Evolutionary conservation across 2,888 invertebrate species (phyloP), one percentile per base, ranked within the genome.

Genomic region (Choreutis nemorana): DNA sequence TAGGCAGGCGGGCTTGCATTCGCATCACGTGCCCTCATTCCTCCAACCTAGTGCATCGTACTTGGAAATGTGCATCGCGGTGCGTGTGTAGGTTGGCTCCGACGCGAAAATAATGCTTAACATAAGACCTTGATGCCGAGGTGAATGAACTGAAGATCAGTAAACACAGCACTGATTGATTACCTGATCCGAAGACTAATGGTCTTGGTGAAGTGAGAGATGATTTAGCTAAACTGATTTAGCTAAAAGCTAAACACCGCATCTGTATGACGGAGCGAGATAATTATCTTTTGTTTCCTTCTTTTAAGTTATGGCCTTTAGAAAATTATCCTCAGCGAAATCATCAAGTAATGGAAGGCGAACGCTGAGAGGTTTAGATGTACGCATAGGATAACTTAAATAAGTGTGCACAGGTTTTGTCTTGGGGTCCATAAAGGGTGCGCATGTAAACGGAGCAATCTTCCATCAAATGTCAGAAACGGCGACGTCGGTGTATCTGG

Each of bases 21-120:
- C 77, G 48, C 44, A 61, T 65, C 77, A 73, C 73, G 77, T 59
- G 64, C 55, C 55, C 64, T 53, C 66, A 63, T 71, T 72, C 66
- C 63, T 56, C 53, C 64, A 58, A 62, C 52, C 61, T 67, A 70
- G 71, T 65, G 71, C 71, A 72, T 63, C 58, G 64, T 60, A 60
- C 68, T 64, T 65, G 62, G 63, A 57, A 59, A 59, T 68, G 65
- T 67, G 67, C 65, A 62, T 58, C 53, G 48, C 51, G 57, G 50
- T 55, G 62, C 59, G 51, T 58, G 65, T 60, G 70, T 60, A 58
- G 59, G 52, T 58, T 50, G 58, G 48, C 47, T 51, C 46, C 51
- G 34, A 63, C 55, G 60, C 62, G 48, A 60, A 64, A 59, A 60
- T 64, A 65, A 61, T 62, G 53, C 56, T 40, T 31, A 33, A 44